Conservation (phyloP, 1,140 invertebrate species). For the Magallana angulata region DNA sequence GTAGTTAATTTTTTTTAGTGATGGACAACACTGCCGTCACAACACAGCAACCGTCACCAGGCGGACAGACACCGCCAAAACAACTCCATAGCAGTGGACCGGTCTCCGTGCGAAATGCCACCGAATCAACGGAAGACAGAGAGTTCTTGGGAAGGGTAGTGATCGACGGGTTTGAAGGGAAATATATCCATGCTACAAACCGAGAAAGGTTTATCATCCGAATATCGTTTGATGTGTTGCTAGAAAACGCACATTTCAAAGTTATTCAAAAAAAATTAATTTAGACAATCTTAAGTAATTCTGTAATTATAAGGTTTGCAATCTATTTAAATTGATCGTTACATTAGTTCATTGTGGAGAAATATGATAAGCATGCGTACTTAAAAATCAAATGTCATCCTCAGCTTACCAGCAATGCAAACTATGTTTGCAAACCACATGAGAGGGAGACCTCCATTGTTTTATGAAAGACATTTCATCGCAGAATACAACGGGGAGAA, state of each 20-base stretch:
- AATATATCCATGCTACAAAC: constrained; percentile 49
- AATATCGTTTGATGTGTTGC: no score
- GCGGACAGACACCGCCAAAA: background rate
- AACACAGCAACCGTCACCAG: background rate
- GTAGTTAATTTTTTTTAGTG: no score
- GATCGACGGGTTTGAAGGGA: constrained; percentile 42
- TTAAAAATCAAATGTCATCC: no score
- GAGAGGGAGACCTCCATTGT: constrained; percentile 28
- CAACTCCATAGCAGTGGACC: background rate
- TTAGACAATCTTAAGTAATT: no score
- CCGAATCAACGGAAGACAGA: constrained; percentile 35
- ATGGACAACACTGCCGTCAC: background rate
- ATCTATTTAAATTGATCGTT: no score
- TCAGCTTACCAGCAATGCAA: background rate
- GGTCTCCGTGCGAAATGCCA: constrained; percentile 32
- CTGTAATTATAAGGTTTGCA: no score
- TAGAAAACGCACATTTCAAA: no score
- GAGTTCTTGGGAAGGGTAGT: constrained; percentile 25
- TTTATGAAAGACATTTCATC: constrained; percentile 39
- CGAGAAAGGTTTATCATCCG: constrained; percentile 23
- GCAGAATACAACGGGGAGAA: constrained; percentile 37
- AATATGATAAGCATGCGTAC: no score
- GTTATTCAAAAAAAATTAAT: no score
- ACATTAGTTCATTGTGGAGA: no score
- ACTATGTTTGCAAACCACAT: background rate